Evolutionary conservation across 2,888 invertebrate genomes (phyloP), one percentile per base, ranked within the genome.

Genomic region (Andrena chrysosceles): DNA sequence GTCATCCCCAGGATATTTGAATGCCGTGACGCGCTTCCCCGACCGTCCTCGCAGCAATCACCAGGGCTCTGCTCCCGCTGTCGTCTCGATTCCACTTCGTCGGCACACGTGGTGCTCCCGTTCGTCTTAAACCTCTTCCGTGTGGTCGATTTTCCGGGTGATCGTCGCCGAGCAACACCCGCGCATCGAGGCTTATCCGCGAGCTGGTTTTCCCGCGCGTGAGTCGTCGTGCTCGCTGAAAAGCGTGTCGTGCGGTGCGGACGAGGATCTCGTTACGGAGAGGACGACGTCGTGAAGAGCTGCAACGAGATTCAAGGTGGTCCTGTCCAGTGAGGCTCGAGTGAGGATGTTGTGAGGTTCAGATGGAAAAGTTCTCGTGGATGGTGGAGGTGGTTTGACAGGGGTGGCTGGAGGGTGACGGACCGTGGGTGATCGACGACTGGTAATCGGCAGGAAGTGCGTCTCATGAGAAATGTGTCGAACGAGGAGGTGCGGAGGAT

Each of bases 401-500:
- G 20, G 42, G 64, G 31, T 26, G 42, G 49, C 1, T 31, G 13
- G 31, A 1, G 20, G 48, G 13, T 49, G 68, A 76, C 52, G n/a
- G 42, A 42, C 62, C 29, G 20, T 56, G 35, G 64, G 23, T 35
- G 23, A 20, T 20, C 26, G 26, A 16, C 42, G 26, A 33, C 64
- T 13, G 42, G 35, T 10, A 54, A 60, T 72, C 70, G 49, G 29
- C 35, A 20, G 23, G 63, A 8, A 35, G 35, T 16, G 35, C 35
- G n/a, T 23, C 20, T 49, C 54, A 77, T 72, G 77, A 75, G 75
- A 80, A 56, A 80, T 80, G 81, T 54, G 62, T 63, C 68, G 78
- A 42, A 49, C 48, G 60, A 35, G 35, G 26, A 74, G 74, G 74
- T 71, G 59, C 54, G 81, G 81, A 64, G 64, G 74, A 54, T 79